A percentile compares a stretch with the other conserved stretches of the same genome.
Evolutionary conservation across 2,888 invertebrate genomes (phyloP).

Genomic region (Drosophila demipolita): DNA sequence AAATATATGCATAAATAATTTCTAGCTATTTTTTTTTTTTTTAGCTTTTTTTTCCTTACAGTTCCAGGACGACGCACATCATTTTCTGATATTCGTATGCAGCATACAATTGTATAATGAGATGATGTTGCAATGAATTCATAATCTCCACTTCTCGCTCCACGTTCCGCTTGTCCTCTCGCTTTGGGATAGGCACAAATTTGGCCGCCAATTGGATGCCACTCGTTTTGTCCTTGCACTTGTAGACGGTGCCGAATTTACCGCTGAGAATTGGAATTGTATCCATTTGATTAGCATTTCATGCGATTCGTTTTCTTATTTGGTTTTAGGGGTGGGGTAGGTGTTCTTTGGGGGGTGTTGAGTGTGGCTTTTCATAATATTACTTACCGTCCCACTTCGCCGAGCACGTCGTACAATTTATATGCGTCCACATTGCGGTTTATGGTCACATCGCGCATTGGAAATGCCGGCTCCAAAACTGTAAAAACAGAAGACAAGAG

Average conservation of each 20-base stretch:
- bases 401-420: conserved; percentile 93
- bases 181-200: conserved; percentile 93
- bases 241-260: conserved; percentile 98
- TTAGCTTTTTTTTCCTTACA: conserved; percentile 89
- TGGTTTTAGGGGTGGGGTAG: no score
- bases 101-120: conserved; percentile 98
- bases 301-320: conserved; percentile 10
- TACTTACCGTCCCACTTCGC: conserved; percentile 96
- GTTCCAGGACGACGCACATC: conserved; percentile 98
- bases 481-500: conserved; percentile 77
- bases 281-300: conserved; percentile 60
- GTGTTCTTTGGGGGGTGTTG: no score
- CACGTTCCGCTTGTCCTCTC: conserved; percentile 95
- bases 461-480: conserved; percentile 96
- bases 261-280: conserved; percentile 88
- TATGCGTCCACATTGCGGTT: conserved; percentile 94
- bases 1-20: conserved; percentile 4
- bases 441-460: conserved; percentile 93
- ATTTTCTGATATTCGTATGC: conserved; percentile 97
- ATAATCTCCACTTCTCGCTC: conserved; percentile 98
- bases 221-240: conserved; percentile 93
- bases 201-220: conserved; percentile 95
- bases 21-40: background rate
- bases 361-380: background rate
- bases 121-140: conserved; percentile 96